phyloP scores from a whole-genome alignment of 2,797 vertebrate species.

The Simalia tracyae region DNA sequence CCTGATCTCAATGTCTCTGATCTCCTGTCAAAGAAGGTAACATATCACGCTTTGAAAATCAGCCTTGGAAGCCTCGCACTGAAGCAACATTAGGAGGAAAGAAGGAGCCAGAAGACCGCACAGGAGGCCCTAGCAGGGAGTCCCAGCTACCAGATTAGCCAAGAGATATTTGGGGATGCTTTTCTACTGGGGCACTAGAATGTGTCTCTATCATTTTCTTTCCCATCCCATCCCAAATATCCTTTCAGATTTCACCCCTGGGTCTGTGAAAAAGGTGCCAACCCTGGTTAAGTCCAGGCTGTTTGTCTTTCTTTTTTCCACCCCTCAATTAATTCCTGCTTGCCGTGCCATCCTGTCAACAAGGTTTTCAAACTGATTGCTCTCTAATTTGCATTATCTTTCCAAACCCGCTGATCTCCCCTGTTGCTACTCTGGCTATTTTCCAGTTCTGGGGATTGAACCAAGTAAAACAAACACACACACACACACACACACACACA shows the following conservation, averaged over 20 bases:
- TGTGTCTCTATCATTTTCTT: too few species aligned
- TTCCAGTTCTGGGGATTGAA: constrained; percentile 21
- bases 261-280: background rate
- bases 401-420: constrained; percentile 39
- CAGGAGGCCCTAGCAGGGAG: background rate
- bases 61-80: background rate
- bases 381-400: constrained; percentile 51
- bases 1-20: too few species aligned
- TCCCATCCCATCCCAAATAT: background rate
- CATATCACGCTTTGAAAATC: background rate
- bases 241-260: background rate
- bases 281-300: background rate
- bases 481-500: background rate
- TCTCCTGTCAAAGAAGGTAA: background rate
- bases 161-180: background rate
- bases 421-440: constrained; percentile 6
- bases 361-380: constrained; percentile 48
- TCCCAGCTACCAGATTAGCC: background rate
- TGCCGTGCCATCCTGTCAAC: constrained; percentile 2
- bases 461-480: constrained; percentile 2
- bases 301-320: background rate
- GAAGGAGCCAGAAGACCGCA: background rate
- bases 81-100: background rate
- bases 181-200: background rate
- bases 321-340: constrained; percentile 16